Evolutionary conservation across 1,140 invertebrate genomes (phyloP).

Genomic region (Epicauta chinensis): DNA sequence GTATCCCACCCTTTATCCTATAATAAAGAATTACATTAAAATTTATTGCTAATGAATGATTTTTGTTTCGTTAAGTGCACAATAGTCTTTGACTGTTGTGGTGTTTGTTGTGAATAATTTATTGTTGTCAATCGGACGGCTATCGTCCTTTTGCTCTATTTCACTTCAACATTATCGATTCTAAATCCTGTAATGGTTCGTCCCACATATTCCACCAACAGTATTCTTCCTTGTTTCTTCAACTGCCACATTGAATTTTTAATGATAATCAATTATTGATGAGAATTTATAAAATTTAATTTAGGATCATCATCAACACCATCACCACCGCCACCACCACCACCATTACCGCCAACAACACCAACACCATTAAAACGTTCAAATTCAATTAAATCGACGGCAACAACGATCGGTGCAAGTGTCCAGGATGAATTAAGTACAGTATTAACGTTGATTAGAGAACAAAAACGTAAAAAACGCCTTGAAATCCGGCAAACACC

Average conservation of each 20-base stretch:
- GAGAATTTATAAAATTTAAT: background rate
- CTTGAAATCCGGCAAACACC: constrained; percentile 63
- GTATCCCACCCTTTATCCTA: too few relatives aligned
- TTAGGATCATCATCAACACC: background rate
- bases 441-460: constrained; percentile 55
- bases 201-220: background rate
- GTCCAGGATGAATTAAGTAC: constrained; percentile 66
- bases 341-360: constrained; percentile 24
- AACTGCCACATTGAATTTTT: background rate
- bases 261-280: background rate
- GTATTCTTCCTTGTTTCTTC: background rate
- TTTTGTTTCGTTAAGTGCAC: too few relatives aligned
- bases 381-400: constrained; percentile 23
- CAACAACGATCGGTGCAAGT: constrained; percentile 32
- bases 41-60: too few relatives aligned
- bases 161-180: constrained; percentile 11
- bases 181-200: constrained; percentile 7
- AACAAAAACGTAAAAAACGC: constrained; percentile 47
- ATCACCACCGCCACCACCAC: constrained; percentile 23
- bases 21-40: too few relatives aligned
- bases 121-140: constrained; percentile 6
- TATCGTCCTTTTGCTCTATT: constrained; percentile 9
- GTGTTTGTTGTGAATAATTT: background rate
- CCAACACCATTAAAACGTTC: constrained; percentile 21
- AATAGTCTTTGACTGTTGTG: too few relatives aligned